A percentile compares a stretch with the other conserved stretches of the same genome.
These are phyloP conservation scores for Ennomos quercinarius DNA, from an alignment of 2,888 invertebrate genomes.

Conservation along the genomic window DNA sequence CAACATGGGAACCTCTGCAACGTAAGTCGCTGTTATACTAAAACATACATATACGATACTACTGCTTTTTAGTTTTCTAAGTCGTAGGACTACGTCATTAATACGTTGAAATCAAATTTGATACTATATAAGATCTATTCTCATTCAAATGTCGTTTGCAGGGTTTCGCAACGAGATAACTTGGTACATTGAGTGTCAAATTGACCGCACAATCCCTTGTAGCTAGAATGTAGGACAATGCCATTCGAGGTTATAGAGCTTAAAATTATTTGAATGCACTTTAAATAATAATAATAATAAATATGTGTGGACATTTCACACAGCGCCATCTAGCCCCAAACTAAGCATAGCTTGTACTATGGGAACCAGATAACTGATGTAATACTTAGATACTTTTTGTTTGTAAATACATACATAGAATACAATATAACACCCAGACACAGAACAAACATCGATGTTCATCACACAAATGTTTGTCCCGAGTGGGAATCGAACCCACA, in stretches of 20 bases:
- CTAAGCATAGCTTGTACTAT: no score
- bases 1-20: slow-evolving; percentile 72
- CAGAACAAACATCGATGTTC: no score
- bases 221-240: slow-evolving; percentile 72
- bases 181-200: slow-evolving; percentile 45
- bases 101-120: slow-evolving; percentile 1
- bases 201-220: slow-evolving; percentile 59
- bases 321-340: no score
- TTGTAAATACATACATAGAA: no score
- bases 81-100: slow-evolving; percentile 5
- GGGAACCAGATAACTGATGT: no score
- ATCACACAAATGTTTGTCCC: no score
- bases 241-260: slow-evolving; percentile 50
- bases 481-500: no score
- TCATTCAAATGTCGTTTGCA: slow-evolving; percentile 25
- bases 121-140: slow-evolving; percentile 1
- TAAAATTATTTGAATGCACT: slow-evolving; percentile 19
- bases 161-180: slow-evolving; percentile 36
- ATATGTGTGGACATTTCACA: no score
- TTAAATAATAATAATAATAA: no score
- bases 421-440: no score
- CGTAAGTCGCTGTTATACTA: slow-evolving; percentile 62
- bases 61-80: slow-evolving; percentile 1
- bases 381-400: no score
- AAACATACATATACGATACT: slow-evolving; percentile 17